Conservation (phyloP, 2,797 vertebrate genomes). For the Poliocrania exsul region DNA sequence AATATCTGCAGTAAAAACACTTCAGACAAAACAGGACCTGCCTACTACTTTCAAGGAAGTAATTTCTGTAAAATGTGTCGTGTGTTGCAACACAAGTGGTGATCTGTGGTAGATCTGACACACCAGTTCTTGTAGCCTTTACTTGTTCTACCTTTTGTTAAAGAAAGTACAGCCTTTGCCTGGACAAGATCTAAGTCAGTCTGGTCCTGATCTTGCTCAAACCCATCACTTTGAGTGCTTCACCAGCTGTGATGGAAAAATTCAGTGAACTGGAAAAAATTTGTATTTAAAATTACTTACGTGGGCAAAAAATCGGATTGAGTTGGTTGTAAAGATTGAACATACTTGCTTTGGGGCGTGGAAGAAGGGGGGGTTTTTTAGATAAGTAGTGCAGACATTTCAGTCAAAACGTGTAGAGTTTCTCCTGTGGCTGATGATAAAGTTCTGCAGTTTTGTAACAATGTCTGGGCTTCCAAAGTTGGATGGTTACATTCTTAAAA, state of each 20-base stretch:
- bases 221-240: background rate
- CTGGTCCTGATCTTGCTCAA: background rate
- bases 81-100: background rate
- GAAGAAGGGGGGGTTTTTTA: background rate
- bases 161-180: background rate
- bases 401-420: background rate
- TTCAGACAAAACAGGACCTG: background rate
- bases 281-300: background rate
- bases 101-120: background rate
- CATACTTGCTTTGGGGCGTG: background rate
- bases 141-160: background rate
- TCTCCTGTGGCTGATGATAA: background rate
- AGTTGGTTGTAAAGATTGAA: slow-evolving; percentile 22
- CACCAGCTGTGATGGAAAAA: background rate
- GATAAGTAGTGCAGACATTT: background rate
- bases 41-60: slow-evolving; percentile 39
- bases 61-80: background rate
- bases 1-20: background rate
- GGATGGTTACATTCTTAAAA: background rate
- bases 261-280: background rate
- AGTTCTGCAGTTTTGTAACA: background rate
- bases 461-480: background rate
- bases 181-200: background rate
- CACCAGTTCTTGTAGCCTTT: background rate
- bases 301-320: background rate